Conservation (phyloP, 1,140 invertebrate species). For the Procambarus clarkii region DNA sequence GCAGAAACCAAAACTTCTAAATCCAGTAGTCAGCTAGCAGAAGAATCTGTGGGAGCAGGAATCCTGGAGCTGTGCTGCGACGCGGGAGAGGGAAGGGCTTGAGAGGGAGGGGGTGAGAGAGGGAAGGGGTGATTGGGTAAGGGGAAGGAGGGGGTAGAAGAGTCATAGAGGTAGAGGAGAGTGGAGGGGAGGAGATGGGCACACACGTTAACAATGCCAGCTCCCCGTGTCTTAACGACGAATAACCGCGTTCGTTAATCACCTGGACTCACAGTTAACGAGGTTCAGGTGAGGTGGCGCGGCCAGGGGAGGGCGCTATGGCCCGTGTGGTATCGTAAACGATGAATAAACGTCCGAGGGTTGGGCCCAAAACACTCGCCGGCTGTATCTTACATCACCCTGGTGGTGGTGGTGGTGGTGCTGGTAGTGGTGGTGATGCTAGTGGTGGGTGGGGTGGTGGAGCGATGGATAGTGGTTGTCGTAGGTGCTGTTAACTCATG, state of each 20-base stretch:
- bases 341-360: constrained; percentile 43
- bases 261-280: constrained; percentile 50
- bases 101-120: too few relatives aligned
- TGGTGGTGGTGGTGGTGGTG: neutral
- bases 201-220: constrained; percentile 58
- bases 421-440: too few relatives aligned
- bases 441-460: too few relatives aligned
- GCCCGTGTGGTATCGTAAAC: constrained; percentile 48
- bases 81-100: too few relatives aligned
- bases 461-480: too few relatives aligned
- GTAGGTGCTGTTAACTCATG: too few relatives aligned
- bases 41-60: too few relatives aligned
- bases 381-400: constrained; percentile 35
- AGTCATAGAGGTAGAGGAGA: neutral
- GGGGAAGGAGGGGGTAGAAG: neutral
- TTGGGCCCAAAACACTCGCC: neutral
- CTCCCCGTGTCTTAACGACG: constrained; percentile 58
- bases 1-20: too few relatives aligned
- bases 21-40: too few relatives aligned
- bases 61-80: too few relatives aligned
- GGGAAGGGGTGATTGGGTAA: too few relatives aligned
- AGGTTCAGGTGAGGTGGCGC: constrained; percentile 44
- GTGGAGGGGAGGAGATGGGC: neutral
- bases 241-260: constrained; percentile 57
- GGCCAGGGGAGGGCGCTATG: constrained; percentile 35